Evolutionary conservation across 2,113 vertebrate species (phyloP).

Genomic region (Gyps fulvus): DNA sequence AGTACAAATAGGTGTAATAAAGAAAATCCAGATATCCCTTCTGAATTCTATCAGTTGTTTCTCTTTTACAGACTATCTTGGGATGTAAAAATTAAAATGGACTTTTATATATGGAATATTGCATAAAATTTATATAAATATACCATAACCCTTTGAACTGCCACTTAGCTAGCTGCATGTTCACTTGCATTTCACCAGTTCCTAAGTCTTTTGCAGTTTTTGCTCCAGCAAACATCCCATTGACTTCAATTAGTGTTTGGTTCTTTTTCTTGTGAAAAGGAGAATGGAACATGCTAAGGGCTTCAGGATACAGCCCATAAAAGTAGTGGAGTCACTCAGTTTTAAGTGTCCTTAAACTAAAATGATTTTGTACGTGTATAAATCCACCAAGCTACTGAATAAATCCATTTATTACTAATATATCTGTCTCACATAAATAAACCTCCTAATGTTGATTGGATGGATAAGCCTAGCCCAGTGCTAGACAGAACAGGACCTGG

Average conservation of each 20-base stretch:
- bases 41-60: conserved; percentile 25
- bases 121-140: neutral
- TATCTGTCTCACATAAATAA: conserved; percentile 58
- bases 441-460: conserved; percentile 68
- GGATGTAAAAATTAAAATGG: neutral
- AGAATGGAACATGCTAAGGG: neutral
- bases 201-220: neutral
- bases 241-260: neutral
- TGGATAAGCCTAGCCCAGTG: conserved; percentile 22
- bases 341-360: conserved; percentile 16
- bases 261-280: neutral
- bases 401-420: conserved; percentile 69
- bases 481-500: conserved; percentile 53
- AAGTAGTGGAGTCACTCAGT: neutral
- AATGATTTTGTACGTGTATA: neutral
- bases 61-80: neutral
- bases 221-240: neutral
- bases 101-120: neutral
- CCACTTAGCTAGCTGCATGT: neutral
- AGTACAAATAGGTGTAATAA: conserved; percentile 62
- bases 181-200: neutral
- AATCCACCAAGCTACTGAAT: conserved; percentile 63
- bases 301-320: neutral
- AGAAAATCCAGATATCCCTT: conserved; percentile 48
- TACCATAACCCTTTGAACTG: neutral